phyloP scores from a whole-genome alignment of 2,797 vertebrate genomes.

The Manis javanica region DNA sequence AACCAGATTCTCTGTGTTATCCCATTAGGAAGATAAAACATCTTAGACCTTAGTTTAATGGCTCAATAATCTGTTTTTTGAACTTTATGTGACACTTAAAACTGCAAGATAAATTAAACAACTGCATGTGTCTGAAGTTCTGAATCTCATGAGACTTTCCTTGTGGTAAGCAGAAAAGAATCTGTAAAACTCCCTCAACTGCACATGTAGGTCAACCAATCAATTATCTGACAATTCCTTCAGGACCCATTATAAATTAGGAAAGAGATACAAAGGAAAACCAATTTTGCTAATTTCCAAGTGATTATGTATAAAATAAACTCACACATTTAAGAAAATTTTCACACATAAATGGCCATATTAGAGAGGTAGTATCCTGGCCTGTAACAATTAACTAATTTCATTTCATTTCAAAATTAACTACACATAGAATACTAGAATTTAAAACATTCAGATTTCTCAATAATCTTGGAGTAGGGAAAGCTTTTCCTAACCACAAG shows the following conservation, averaged over 20 bases:
- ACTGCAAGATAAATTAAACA: slow-evolving; percentile 96
- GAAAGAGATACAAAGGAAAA: slow-evolving; percentile 74
- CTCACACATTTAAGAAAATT: slow-evolving; percentile 79
- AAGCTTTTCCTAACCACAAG: neutral
- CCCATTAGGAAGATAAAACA: slow-evolving; percentile 98
- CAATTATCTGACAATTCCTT: slow-evolving; percentile 94
- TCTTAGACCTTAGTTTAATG: slow-evolving; percentile 93
- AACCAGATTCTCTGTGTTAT: slow-evolving; percentile 94
- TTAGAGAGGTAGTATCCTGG: slow-evolving; percentile 26
- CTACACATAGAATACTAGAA: slow-evolving; percentile 82
- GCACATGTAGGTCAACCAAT: slow-evolving; percentile 95
- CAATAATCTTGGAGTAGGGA: neutral
- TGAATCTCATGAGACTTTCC: slow-evolving; percentile 91
- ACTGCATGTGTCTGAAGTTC: slow-evolving; percentile 93
- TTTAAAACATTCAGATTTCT: slow-evolving; percentile 76
- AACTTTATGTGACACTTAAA: slow-evolving; percentile 97
- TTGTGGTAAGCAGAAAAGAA: slow-evolving; percentile 91
- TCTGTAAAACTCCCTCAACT: slow-evolving; percentile 91
- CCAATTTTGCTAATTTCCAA: slow-evolving; percentile 84
- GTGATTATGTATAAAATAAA: slow-evolving; percentile 82
- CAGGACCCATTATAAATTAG: slow-evolving; percentile 91
- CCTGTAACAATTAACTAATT: slow-evolving; percentile 32
- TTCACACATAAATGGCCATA: slow-evolving; percentile 74
- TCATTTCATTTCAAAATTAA: slow-evolving; percentile 65
- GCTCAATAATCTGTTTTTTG: slow-evolving; percentile 95